phyloP scores from a whole-genome alignment of 2,888 invertebrate genomes.

The Theodoxus fluviatilis region DNA sequence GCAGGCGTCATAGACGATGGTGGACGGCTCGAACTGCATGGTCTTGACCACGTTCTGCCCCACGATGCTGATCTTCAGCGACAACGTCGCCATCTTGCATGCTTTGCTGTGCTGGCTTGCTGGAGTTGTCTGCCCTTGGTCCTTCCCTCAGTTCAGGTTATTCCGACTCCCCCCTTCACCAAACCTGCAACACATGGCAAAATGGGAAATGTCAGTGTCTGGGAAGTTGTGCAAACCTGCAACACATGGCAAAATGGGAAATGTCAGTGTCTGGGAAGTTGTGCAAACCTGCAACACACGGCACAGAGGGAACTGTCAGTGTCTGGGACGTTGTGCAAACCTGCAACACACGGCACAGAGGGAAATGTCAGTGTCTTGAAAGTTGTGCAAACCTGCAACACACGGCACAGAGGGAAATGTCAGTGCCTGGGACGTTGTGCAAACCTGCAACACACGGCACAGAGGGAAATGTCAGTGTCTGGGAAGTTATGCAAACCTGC shows the following conservation, averaged over 20 bases:
- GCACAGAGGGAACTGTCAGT: too few relatives aligned
- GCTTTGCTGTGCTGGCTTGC: neutral
- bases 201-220: too few relatives aligned
- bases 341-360: neutral
- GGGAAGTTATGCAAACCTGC: too few relatives aligned
- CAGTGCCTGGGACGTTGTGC: too few relatives aligned
- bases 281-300: too few relatives aligned
- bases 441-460: too few relatives aligned
- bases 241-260: too few relatives aligned
- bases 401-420: too few relatives aligned
- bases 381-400: too few relatives aligned
- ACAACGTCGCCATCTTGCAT: slow-evolving; percentile 66
- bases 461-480: too few relatives aligned
- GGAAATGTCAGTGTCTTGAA: neutral
- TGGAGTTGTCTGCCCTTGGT: neutral
- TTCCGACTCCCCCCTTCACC: neutral
- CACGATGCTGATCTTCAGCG: slow-evolving; percentile 68
- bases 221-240: too few relatives aligned
- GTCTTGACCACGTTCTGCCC: slow-evolving; percentile 82
- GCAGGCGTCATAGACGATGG: slow-evolving; percentile 94
- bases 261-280: too few relatives aligned
- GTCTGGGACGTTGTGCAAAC: neutral
- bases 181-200: neutral
- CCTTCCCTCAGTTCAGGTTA: neutral
- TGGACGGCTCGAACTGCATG: slow-evolving; percentile 96